A percentile compares a stretch with the other conserved stretches of the same genome.
These are phyloP conservation scores for Etheostoma cragini DNA, from an alignment of 2,113 vertebrate genomes.

Conservation along the genomic window DNA sequence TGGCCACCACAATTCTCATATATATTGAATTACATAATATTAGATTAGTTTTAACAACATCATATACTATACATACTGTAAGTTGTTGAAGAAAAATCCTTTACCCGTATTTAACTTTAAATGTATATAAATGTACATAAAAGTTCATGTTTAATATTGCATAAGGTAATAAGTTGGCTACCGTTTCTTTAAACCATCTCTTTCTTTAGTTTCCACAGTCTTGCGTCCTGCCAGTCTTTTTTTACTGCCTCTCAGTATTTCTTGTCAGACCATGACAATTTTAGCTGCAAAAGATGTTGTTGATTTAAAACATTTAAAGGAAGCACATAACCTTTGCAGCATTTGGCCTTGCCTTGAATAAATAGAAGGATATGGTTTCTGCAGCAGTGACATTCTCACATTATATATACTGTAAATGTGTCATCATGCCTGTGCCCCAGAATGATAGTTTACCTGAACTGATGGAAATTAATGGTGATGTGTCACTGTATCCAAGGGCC, in stretches of 20 bases:
- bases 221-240: conserved; percentile 39
- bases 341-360: conserved; percentile 68
- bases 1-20: background rate
- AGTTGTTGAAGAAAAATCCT: background rate
- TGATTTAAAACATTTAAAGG: conserved; percentile 72
- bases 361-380: conserved; percentile 81
- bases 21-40: conserved; percentile 32
- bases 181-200: conserved; percentile 33
- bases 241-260: conserved; percentile 47
- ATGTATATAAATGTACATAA: conserved; percentile 28
- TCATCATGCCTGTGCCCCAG: conserved; percentile 59
- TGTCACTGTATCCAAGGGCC: conserved; percentile 83
- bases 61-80: background rate
- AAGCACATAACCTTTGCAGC: conserved; percentile 58
- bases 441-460: conserved; percentile 73
- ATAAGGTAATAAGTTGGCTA: conserved; percentile 47
- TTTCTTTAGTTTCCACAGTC: conserved; percentile 60
- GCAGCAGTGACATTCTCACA: conserved; percentile 74
- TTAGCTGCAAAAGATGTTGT: conserved; percentile 66
- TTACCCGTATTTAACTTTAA: background rate
- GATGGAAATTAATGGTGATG: conserved; percentile 79
- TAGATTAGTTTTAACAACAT: conserved; percentile 31
- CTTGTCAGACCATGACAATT: conserved; percentile 59
- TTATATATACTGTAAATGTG: conserved; percentile 76
- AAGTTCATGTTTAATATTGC: conserved; percentile 32